Percentiles rank a stretch among this genome's conserved stretches.
These are phyloP conservation scores for Euura lappo DNA, from an alignment of 1,140 invertebrate genomes.

Conservation along the genomic window DNA sequence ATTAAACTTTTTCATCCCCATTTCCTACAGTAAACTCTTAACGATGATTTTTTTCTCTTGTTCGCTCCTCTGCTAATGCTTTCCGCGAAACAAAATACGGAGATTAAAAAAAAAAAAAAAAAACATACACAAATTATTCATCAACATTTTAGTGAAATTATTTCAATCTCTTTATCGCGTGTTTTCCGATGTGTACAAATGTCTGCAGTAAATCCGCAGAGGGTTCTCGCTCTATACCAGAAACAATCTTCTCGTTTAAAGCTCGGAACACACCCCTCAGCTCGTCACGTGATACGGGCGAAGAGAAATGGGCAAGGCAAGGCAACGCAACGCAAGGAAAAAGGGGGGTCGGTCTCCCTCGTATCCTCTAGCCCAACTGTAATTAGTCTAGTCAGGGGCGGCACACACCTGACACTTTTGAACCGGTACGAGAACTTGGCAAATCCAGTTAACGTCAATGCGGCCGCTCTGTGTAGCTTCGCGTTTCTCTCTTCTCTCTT, in stretches of 20 bases:
- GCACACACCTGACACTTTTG: constrained; percentile 1
- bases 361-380: not conserved
- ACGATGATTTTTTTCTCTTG: too few species aligned
- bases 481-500: not conserved
- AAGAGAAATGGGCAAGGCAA: not conserved
- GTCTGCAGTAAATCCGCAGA: not conserved
- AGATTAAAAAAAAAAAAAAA: too few species aligned
- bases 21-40: not conserved
- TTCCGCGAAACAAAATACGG: too few species aligned
- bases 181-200: not conserved
- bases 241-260: not conserved
- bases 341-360: not conserved
- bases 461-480: not conserved
- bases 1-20: not conserved
- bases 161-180: too few species aligned
- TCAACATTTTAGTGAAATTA: too few species aligned
- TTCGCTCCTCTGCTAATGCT: not conserved
- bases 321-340: not conserved
- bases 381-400: constrained; percentile 5
- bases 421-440: not conserved
- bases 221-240: not conserved
- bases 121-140: too few species aligned
- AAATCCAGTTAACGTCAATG: not conserved
- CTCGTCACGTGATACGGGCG: not conserved
- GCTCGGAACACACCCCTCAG: too few species aligned